Evolutionary conservation across 2,113 vertebrate genomes (phyloP).

Genomic region (Rana temporaria): DNA sequence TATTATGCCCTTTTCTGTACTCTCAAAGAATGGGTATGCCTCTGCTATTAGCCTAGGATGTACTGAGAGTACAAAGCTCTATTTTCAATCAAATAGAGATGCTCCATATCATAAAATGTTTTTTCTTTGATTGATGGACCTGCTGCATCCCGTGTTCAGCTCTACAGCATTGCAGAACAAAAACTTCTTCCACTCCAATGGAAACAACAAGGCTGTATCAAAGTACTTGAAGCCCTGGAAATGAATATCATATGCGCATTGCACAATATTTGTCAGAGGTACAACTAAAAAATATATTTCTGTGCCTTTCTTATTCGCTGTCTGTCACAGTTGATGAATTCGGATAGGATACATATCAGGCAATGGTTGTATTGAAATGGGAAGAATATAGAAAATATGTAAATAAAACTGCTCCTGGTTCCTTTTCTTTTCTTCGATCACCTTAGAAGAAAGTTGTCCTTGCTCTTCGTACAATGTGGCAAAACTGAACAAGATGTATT

Average conservation of each 20-base stretch:
- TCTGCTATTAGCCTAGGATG: not conserved
- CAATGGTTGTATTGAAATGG: not conserved
- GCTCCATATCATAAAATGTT: not conserved
- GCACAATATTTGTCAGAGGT: constrained; percentile 6
- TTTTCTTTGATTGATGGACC: constrained; percentile 23
- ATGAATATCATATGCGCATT: not conserved
- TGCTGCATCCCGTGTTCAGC: not conserved
- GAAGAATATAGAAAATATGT: not conserved
- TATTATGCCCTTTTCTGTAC: not conserved
- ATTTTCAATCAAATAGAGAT: not conserved
- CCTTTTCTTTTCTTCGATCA: too few relatives aligned
- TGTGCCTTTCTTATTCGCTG: not conserved
- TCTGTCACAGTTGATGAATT: not conserved
- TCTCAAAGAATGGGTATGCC: not conserved
- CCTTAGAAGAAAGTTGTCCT: too few relatives aligned
- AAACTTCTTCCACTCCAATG: constrained; percentile 28
- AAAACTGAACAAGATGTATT: too few relatives aligned
- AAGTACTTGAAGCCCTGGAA: constrained; percentile 28
- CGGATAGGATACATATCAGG: not conserved
- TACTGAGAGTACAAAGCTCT: not conserved
- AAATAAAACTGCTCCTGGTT: not conserved
- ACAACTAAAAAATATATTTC: constrained; percentile 3
- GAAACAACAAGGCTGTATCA: constrained; percentile 27
- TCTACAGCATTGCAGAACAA: not conserved
- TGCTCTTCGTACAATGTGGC: too few relatives aligned